These are phyloP conservation scores for Fukomys damarensis DNA, from an alignment of 2,113 vertebrate genomes.

Conservation along the genomic window DNA sequence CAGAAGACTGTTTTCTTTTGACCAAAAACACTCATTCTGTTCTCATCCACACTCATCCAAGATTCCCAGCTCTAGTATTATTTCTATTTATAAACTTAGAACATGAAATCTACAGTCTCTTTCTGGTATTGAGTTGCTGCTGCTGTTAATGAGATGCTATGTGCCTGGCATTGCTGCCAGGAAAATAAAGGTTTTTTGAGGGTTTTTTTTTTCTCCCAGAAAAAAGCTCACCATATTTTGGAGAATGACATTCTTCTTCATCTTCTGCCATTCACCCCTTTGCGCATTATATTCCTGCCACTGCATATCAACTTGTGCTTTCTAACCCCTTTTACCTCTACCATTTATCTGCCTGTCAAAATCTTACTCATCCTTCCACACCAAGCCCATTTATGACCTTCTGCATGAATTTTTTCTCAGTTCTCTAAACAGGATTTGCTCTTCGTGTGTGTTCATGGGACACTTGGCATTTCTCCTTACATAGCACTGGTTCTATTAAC, in stretches of 20 bases:
- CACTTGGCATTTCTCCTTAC: neutral
- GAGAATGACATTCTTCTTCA: neutral
- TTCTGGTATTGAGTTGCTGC: neutral
- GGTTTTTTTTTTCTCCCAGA: neutral
- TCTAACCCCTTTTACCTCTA: neutral
- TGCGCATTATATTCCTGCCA: neutral
- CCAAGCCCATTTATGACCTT: neutral
- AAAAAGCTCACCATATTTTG: neutral
- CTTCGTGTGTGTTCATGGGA: neutral
- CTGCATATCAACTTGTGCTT: neutral
- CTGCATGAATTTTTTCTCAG: neutral
- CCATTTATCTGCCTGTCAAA: neutral
- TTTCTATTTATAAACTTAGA: neutral
- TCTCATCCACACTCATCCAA: neutral
- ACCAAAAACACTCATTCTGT: neutral
- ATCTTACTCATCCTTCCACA: conserved; percentile 3
- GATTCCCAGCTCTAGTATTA: neutral
- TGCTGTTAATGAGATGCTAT: neutral
- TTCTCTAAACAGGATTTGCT: neutral
- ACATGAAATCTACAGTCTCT: neutral
- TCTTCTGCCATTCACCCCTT: neutral
- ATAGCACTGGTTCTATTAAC: neutral
- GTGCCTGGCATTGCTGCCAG: no score
- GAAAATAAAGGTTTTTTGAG: neutral
- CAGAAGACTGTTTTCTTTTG: neutral